phyloP scores from a whole-genome alignment of 2,797 vertebrate genomes.

The Tarsius wallacei region DNA sequence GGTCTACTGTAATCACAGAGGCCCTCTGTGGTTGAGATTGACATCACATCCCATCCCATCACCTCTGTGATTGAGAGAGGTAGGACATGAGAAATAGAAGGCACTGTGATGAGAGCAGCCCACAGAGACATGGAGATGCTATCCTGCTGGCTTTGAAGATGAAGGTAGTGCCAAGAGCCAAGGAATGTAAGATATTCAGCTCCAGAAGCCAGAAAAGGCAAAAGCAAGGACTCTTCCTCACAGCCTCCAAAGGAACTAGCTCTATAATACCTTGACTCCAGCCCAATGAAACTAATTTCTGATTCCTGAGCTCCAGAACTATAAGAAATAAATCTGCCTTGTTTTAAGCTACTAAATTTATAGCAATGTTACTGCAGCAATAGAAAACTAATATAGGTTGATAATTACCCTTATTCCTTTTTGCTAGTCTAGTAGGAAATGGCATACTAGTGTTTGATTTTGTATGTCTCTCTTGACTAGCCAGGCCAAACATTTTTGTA shows the following conservation, averaged over 20 bases:
- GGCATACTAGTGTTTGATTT: fast-evolving
- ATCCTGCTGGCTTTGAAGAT: fast-evolving
- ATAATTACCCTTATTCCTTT: fast-evolving
- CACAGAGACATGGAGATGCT: not conserved
- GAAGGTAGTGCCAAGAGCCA: not conserved
- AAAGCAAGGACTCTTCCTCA: fast-evolving
- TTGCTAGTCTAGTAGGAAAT: fast-evolving
- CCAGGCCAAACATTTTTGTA: fast-evolving
- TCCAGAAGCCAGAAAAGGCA: fast-evolving
- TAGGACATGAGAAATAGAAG: not conserved
- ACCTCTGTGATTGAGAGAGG: too few species aligned
- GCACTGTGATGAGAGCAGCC: fast-evolving
- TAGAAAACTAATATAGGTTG: fast-evolving
- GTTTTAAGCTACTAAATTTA: fast-evolving
- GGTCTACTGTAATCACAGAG: not conserved
- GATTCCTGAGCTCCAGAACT: not conserved
- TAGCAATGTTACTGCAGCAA: fast-evolving
- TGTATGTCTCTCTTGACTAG: fast-evolving
- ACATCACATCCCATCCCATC: too few species aligned
- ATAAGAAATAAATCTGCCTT: fast-evolving
- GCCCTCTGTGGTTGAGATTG: too few species aligned
- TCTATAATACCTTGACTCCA: too few species aligned
- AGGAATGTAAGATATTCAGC: fast-evolving
- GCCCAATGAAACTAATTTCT: fast-evolving
- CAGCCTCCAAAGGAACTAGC: too few species aligned